phyloP scores from a whole-genome alignment of 2,888 invertebrate genomes.

The Lagria hirta region DNA sequence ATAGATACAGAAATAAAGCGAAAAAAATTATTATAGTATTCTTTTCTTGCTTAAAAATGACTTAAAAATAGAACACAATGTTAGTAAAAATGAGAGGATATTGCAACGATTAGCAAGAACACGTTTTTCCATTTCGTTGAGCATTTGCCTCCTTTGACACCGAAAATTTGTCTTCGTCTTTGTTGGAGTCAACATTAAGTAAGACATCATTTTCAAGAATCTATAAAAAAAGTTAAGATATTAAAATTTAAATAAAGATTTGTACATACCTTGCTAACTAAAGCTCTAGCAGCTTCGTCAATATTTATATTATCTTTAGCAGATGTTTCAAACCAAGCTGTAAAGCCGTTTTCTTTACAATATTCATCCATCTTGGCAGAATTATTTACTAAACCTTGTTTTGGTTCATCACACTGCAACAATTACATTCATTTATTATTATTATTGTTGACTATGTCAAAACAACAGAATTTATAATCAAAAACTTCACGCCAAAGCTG shows the following conservation, averaged over 20 bases:
- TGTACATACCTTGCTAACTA: conserved; percentile 91
- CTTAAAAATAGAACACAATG: no score
- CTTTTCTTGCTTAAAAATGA: no score
- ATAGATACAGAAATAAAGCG: no score
- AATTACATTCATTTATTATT: no score
- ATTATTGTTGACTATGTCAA: no score
- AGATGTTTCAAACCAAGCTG: conserved; percentile 95
- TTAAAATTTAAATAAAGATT: conserved; percentile 1
- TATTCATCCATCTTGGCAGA: conserved; percentile 89
- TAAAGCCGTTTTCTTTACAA: conserved; percentile 88
- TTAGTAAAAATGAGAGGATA: no score
- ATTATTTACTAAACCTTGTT: conserved; percentile 83
- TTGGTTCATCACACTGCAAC: conserved; percentile 79
- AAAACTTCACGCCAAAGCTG: no score
- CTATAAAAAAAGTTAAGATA: no score
- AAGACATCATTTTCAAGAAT: conserved; percentile 78
- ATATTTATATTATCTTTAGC: conserved; percentile 96
- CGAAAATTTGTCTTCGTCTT: conserved; percentile 70
- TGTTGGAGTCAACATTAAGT: conserved; percentile 66
- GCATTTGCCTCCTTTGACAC: conserved; percentile 52
- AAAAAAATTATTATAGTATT: no score
- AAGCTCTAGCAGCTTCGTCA: conserved; percentile 88
- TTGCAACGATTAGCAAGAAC: conserved; percentile 41
- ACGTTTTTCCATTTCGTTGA: conserved; percentile 35
- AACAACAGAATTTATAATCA: no score